phyloP scores from a whole-genome alignment of 2,888 invertebrate species.

The Callyntrura guangdongensis region DNA sequence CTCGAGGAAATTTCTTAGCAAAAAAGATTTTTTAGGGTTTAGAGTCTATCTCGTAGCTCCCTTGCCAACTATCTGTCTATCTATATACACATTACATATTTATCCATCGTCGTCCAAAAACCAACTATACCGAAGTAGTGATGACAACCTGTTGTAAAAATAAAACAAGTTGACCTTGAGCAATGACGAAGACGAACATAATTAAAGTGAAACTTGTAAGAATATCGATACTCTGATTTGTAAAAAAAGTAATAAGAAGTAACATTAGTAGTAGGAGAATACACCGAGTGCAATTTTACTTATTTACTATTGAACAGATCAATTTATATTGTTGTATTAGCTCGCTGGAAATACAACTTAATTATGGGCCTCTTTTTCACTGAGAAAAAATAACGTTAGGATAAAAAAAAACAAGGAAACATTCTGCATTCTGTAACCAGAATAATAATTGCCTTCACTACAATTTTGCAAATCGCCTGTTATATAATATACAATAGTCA shows the following conservation, averaged over 20 bases:
- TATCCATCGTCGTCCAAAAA: slow-evolving; percentile 9
- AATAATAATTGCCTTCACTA: slow-evolving; percentile 51
- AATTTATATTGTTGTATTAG: background rate
- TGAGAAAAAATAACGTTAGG: background rate
- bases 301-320: background rate
- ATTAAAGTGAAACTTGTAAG: background rate
- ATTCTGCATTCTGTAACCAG: background rate
- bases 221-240: background rate
- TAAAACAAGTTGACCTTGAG: too few species aligned
- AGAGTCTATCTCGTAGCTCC: background rate
- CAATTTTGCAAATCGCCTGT: slow-evolving; percentile 6
- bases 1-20: background rate
- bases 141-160: too few species aligned
- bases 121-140: background rate
- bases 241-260: too few species aligned
- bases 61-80: background rate
- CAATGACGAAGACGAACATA: too few species aligned
- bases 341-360: background rate
- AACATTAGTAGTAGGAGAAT: too few species aligned
- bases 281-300: background rate
- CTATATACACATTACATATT: background rate
- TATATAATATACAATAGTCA: background rate
- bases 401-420: background rate
- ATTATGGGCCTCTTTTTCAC: background rate
- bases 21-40: background rate